phyloP scores from a whole-genome alignment of 2,888 invertebrate species.

The Hymenopus coronatus region DNA sequence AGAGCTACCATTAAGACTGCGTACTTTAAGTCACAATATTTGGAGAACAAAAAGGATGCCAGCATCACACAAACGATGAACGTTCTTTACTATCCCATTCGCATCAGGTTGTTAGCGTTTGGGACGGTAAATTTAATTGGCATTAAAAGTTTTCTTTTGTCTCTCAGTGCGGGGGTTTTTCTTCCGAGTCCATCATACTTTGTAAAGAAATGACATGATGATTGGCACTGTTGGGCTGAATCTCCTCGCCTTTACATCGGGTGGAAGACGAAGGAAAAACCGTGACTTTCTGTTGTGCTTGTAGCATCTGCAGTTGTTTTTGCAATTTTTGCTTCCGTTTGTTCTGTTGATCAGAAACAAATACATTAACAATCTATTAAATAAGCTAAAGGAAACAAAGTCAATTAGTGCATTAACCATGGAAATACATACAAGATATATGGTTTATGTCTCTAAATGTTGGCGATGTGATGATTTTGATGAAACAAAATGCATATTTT shows the following conservation, averaged over 20 bases:
- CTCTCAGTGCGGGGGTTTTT: background rate
- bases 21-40: background rate
- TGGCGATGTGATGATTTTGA: no score
- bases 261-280: background rate
- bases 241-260: background rate
- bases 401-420: no score
- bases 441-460: no score
- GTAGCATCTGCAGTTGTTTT: conserved; percentile 12
- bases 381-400: no score
- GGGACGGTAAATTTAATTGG: background rate
- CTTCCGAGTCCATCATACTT: background rate
- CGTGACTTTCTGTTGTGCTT: conserved; percentile 4
- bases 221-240: background rate
- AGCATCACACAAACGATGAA: background rate
- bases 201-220: background rate
- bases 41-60: background rate
- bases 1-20: background rate
- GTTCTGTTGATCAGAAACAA: background rate
- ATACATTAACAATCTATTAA: background rate
- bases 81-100: background rate
- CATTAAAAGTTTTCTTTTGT: background rate
- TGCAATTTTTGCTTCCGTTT: conserved; percentile 16
- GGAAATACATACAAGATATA: no score
- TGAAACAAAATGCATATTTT: no score
- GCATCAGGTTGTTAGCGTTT: background rate